Percentiles rank a stretch among this genome's conserved stretches.
Evolutionary conservation across 2,797 vertebrate genomes (phyloP).

Genomic region (Tiaroga cobitis): DNA sequence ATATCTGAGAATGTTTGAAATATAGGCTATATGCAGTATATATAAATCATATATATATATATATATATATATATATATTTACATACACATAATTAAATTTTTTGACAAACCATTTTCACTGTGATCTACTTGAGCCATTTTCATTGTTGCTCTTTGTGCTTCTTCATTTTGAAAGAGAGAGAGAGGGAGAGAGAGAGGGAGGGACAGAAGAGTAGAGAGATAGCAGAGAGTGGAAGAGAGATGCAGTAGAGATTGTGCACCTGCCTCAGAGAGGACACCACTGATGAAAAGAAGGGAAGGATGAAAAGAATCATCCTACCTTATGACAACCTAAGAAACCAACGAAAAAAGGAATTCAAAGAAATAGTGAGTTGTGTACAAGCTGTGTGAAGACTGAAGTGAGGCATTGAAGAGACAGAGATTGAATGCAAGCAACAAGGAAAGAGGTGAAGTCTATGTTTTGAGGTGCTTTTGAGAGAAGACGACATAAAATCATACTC

Average conservation of each 20-base stretch:
- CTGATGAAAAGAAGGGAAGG: conserved; percentile 9
- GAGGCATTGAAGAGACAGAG: not conserved
- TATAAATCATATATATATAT: too few species aligned
- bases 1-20: too few species aligned
- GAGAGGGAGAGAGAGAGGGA: conserved; percentile 52
- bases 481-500: not conserved
- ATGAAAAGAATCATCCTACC: conserved; percentile 23
- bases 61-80: not conserved
- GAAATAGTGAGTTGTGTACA: conserved; percentile 2
- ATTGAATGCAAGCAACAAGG: not conserved
- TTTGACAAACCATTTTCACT: not conserved
- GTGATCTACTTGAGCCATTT: not conserved
- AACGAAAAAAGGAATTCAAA: not conserved
- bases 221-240: conserved; percentile 29
- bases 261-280: conserved; percentile 29
- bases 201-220: conserved; percentile 38
- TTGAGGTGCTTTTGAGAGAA: not conserved
- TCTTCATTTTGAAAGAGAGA: conserved; percentile 20
- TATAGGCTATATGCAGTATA: too few species aligned
- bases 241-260: conserved; percentile 42
- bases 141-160: conserved; percentile 22
- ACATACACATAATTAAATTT: too few species aligned
- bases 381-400: not conserved
- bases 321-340: not conserved
- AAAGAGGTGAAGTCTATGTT: not conserved